phyloP scores from a whole-genome alignment of 1,140 invertebrate genomes.

The Lysiphlebus fabarum region DNA sequence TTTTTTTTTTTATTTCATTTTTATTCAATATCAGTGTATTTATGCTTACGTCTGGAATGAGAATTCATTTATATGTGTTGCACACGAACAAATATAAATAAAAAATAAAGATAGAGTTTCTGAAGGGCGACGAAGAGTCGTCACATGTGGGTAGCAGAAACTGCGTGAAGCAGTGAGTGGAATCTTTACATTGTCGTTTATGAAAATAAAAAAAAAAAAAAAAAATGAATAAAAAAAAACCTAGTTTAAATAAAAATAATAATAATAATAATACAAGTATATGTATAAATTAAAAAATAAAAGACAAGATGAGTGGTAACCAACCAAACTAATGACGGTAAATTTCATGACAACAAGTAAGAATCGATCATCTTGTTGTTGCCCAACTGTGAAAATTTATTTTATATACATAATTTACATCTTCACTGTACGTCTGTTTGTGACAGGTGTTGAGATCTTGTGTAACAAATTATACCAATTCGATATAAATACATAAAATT shows the following conservation, averaged over 20 bases:
- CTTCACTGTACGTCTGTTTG: not conserved
- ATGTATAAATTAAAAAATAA: too few species aligned
- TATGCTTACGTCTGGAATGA: slow-evolving; percentile 11
- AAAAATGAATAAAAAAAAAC: too few species aligned
- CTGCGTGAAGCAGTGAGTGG: not conserved
- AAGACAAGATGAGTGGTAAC: slow-evolving; percentile 21
- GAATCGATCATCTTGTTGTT: slow-evolving; percentile 24
- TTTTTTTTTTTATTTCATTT: not conserved
- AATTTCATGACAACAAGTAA: slow-evolving; percentile 12
- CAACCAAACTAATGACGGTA: slow-evolving; percentile 23
- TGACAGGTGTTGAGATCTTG: slow-evolving; percentile 20
- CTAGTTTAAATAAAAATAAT: not conserved
- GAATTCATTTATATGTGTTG: slow-evolving; percentile 3
- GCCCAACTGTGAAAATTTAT: slow-evolving; percentile 19
- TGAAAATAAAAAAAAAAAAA: not conserved
- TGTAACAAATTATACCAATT: slow-evolving; percentile 21
- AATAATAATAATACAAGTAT: slow-evolving; percentile 4
- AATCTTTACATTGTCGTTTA: slow-evolving; percentile 5
- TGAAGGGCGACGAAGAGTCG: not conserved
- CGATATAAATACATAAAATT: slow-evolving; percentile 24
- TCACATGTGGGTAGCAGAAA: slow-evolving; percentile 19
- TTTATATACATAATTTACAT: slow-evolving; percentile 3
- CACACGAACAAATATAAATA: slow-evolving; percentile 12
- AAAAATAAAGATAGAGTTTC: slow-evolving; percentile 5
- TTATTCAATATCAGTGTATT: slow-evolving; percentile 11